Base-by-base conservation (phyloP, 2,888 invertebrate genomes). In the Pogonocherus hispidulus region DNA sequence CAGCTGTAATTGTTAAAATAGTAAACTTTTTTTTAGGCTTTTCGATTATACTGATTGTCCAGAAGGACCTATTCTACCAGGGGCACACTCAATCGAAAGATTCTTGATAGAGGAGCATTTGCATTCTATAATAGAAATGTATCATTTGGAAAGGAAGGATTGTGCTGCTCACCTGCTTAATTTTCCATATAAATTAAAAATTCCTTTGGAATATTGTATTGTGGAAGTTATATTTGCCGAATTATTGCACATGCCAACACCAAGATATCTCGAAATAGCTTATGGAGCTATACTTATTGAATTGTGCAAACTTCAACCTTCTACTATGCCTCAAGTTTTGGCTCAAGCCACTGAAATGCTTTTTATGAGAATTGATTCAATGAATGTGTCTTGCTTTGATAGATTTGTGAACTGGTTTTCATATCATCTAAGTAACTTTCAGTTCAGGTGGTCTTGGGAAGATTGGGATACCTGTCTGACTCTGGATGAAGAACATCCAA, bases 31-130 rank as follows among this genome's bases (percentile, higher is more conserved):
- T 67, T 67, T 9, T 22, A 90, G 96, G 46, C 94, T 99, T 92
- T 99, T 99, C 87, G 99, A 99, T 85, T 98, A 99, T 84, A 98
- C 98, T 0, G 99, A 99, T 86, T 98, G 98, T 78, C 98, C 98
- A 0, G 98, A 98, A 84, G 95, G 89, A 63, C 94, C 95, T 0
- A 91, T 94, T 49, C 86, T 99, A 63, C 99, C 99, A 0, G 98
- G 98, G 35, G 94, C 96, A 18, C 98, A 99, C 86, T 96, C 99
- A 0, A 98, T 99, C 71, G 99, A 99, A 85, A 89, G 99, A 68
- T 99, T 97, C 86, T 89, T 99, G 1, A 97, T 99, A 78, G 99
- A 99, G 84, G 98, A 99, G 85, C 98, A 99, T 83, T 88, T 99
- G 32, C 93, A 95, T 81, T 95, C 97, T 78, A 98, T 99, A 37